Conservation (phyloP, 2,797 vertebrate genomes). For the Rhadinocentrus ornatus region DNA sequence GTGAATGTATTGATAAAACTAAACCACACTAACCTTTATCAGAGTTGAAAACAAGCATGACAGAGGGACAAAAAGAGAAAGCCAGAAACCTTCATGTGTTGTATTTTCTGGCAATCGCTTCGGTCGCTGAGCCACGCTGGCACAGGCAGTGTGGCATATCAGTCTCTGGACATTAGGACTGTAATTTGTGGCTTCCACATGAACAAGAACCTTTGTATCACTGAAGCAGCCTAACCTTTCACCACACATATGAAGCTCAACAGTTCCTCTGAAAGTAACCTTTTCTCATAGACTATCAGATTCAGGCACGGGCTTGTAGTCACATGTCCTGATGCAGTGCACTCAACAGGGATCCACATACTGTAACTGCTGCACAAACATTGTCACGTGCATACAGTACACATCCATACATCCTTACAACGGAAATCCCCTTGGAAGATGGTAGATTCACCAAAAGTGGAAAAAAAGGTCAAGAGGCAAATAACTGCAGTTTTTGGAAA, state of each 20-base stretch:
- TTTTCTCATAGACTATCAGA: conserved; percentile 39
- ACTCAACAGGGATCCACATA: conserved; percentile 5
- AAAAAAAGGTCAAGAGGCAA: conserved; percentile 13
- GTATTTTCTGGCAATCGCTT: background rate
- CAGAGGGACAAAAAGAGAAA: conserved; percentile 17
- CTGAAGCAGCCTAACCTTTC: conserved; percentile 70
- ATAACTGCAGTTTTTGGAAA: conserved; percentile 1
- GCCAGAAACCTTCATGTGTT: conserved; percentile 6
- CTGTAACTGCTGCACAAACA: conserved; percentile 20
- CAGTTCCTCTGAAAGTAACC: conserved; percentile 51
- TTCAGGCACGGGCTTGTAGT: conserved; percentile 20
- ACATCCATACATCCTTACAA: conserved; percentile 3
- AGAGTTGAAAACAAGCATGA: conserved; percentile 30
- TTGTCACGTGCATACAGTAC: background rate
- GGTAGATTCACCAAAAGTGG: conserved; percentile 11
- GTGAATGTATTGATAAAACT: conserved; percentile 33
- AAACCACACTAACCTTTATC: conserved; percentile 57
- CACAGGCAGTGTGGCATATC: conserved; percentile 32
- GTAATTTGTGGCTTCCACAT: conserved; percentile 57
- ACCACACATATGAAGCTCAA: conserved; percentile 41
- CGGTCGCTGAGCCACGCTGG: conserved; percentile 6
- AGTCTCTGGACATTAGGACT: conserved; percentile 41
- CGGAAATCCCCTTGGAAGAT: conserved; percentile 24
- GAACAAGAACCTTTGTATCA: background rate
- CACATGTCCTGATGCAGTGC: conserved; percentile 21